Conservation (phyloP, 1,140 invertebrate genomes). For the Grapholita molesta region DNA sequence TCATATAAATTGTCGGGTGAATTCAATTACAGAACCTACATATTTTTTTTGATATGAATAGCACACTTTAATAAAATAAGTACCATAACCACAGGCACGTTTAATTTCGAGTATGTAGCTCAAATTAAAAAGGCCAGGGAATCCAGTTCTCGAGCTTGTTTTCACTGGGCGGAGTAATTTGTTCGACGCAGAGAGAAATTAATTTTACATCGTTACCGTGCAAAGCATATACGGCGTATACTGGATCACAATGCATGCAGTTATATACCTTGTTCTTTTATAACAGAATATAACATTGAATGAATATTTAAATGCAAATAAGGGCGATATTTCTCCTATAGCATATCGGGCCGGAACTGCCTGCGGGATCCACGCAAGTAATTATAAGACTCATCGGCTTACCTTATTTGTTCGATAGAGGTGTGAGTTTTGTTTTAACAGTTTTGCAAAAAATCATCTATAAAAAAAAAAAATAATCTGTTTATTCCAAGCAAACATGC, state of each 20-base stretch:
- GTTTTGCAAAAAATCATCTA: neutral
- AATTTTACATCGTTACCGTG: neutral
- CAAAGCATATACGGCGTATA: neutral
- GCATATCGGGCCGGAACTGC: neutral
- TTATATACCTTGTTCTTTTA: neutral
- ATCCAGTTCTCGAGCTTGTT: constrained; percentile 2
- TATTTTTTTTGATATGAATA: neutral
- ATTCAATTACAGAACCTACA: no score
- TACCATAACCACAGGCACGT: neutral
- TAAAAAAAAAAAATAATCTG: no score
- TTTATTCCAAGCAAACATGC: no score
- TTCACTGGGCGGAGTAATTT: constrained; percentile 5
- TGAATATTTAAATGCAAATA: neutral
- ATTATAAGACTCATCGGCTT: constrained; percentile 34
- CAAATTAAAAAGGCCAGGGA: neutral
- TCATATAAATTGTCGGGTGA: no score
- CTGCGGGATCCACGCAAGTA: constrained; percentile 20
- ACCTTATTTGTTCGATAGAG: constrained; percentile 25
- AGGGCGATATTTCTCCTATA: neutral
- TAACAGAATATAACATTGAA: neutral
- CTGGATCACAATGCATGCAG: neutral
- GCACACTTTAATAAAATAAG: neutral
- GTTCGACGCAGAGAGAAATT: constrained; percentile 12
- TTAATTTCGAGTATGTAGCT: neutral
- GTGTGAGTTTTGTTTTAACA: neutral